Evolutionary conservation across 30 jellyfish, hydroid and myxozoan species (phyloP).

Genomic region (Catostylus mosaicus): DNA sequence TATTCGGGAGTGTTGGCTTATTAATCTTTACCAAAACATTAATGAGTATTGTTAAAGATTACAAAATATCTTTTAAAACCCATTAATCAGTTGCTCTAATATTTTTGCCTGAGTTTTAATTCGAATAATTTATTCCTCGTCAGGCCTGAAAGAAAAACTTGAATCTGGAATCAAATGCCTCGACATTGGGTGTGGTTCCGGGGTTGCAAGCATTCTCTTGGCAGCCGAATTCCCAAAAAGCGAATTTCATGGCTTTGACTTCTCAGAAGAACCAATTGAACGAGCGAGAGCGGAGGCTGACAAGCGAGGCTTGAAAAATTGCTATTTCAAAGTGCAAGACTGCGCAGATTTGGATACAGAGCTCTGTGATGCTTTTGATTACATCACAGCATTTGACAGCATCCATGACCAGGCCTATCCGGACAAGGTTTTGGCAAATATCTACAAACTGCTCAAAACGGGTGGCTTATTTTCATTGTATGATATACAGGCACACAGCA

Average conservation of each 20-base stretch:
- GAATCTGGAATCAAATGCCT: slow-evolving; percentile 47
- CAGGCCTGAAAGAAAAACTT: slow-evolving; percentile 31
- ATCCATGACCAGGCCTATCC: slow-evolving; percentile 74
- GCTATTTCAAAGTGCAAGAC: slow-evolving; percentile 30
- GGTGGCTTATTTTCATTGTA: slow-evolving; percentile 57
- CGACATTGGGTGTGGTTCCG: slow-evolving; percentile 65
- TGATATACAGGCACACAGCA: slow-evolving; percentile 45
- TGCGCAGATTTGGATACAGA: slow-evolving; percentile 17
- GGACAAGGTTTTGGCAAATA: slow-evolving; percentile 29
- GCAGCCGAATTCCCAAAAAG: slow-evolving; percentile 52
- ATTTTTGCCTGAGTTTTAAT: neutral
- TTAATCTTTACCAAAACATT: slow-evolving; percentile 22
- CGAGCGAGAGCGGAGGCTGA: slow-evolving; percentile 23
- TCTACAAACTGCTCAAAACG: slow-evolving; percentile 37
- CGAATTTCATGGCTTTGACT: slow-evolving; percentile 59
- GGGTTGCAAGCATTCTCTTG: slow-evolving; percentile 38
- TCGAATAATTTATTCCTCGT: slow-evolving; percentile 11
- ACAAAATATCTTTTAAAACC: too few species aligned
- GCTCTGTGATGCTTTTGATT: slow-evolving; percentile 48
- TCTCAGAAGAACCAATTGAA: slow-evolving; percentile 31
- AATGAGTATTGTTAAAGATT: slow-evolving; percentile 13
- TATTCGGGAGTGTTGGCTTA: too few species aligned
- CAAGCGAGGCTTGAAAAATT: slow-evolving; percentile 25
- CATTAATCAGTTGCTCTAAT: too few species aligned
- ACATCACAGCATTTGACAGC: slow-evolving; percentile 52